Evolutionary conservation across 2,113 vertebrate species (phyloP).

Genomic region (Cygnus atratus): DNA sequence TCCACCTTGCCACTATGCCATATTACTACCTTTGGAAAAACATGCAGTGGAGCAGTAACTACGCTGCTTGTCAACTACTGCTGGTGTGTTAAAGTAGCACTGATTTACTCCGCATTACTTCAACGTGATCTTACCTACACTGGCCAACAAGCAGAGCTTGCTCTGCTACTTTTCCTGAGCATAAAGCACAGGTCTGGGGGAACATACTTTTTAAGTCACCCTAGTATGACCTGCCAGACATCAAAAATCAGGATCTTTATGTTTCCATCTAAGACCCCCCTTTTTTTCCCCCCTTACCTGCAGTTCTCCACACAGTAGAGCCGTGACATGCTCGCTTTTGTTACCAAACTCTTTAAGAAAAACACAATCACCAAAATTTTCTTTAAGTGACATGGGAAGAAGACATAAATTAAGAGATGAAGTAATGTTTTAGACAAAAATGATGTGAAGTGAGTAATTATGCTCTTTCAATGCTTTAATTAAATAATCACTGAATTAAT

Average conservation of each 20-base stretch:
- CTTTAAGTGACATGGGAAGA: background rate
- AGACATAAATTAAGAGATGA: background rate
- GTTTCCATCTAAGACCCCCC: background rate
- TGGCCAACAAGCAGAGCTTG: background rate
- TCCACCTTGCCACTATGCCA: background rate
- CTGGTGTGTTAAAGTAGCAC: background rate
- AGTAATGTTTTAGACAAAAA: background rate
- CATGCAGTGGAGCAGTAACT: background rate
- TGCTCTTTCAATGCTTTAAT: background rate
- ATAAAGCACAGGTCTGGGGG: background rate
- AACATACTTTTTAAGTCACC: background rate
- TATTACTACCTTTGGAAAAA: background rate
- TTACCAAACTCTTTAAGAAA: background rate
- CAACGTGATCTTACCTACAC: rapidly evolving
- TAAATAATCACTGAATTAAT: background rate
- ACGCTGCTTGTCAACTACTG: background rate
- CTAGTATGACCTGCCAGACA: background rate
- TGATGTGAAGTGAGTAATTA: background rate
- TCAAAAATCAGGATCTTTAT: background rate
- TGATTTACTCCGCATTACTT: background rate
- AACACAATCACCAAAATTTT: background rate
- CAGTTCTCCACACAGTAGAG: background rate
- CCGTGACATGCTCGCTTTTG: background rate
- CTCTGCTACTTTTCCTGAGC: background rate
- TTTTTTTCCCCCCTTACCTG: background rate